These are phyloP conservation scores for Laticauda laticaudata DNA, from an alignment of 2,113 vertebrate genomes.

Conservation along the genomic window DNA sequence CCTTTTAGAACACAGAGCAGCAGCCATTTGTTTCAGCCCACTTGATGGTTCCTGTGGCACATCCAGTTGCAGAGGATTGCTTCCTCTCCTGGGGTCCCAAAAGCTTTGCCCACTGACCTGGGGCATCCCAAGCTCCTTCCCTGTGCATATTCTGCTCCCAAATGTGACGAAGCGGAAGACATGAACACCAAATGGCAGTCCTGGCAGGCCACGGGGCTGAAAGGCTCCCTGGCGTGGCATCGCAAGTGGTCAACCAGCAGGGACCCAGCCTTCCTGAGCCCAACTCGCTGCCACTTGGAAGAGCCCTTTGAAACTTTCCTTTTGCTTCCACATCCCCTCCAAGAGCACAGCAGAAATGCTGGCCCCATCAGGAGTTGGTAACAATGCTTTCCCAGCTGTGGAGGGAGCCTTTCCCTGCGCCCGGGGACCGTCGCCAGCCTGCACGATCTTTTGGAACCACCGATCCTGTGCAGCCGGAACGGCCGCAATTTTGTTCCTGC, in stretches of 20 bases:
- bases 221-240: background rate
- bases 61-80: background rate
- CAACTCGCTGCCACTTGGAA: background rate
- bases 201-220: background rate
- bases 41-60: background rate
- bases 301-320: background rate
- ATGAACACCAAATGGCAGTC: background rate
- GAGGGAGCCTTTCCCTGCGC: background rate
- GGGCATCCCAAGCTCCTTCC: background rate
- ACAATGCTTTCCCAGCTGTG: background rate
- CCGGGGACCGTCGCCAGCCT: background rate
- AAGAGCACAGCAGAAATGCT: background rate
- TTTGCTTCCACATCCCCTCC: background rate
- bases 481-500: background rate
- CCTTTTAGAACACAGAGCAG: background rate
- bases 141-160: background rate
- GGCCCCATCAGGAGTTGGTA: background rate
- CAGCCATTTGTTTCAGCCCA: background rate
- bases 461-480: background rate
- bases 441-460: background rate
- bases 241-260: background rate
- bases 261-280: background rate
- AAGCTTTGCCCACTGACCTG: background rate
- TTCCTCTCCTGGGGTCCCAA: background rate
- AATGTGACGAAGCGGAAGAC: background rate